Evolutionary conservation across 2,797 vertebrate genomes (phyloP).

Genomic region (Pipistrellus nathusii): DNA sequence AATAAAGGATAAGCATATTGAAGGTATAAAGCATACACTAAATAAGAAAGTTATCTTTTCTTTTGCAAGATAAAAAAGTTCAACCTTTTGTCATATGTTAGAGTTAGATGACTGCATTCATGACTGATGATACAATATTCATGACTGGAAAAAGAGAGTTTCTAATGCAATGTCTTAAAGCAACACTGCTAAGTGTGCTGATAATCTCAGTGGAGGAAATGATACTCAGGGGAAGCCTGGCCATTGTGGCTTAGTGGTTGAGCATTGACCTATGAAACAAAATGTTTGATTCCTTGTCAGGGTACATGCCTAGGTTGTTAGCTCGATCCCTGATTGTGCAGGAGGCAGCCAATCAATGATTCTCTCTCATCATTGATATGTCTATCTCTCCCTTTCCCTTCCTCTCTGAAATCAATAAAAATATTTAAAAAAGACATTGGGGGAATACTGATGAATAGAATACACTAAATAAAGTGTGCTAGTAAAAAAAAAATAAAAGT

Average conservation of each 20-base stretch:
- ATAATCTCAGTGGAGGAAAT: not conserved
- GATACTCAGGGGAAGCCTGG: not conserved
- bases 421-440: not conserved
- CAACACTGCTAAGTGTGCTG: not conserved
- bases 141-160: not conserved
- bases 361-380: too few relatives aligned
- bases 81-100: not conserved
- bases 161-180: not conserved
- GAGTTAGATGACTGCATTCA: not conserved
- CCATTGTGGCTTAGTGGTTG: too few relatives aligned
- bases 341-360: too few relatives aligned
- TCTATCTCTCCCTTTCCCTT: too few relatives aligned
- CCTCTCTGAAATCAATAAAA: too few relatives aligned
- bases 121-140: not conserved
- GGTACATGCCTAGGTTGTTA: too few relatives aligned
- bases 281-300: too few relatives aligned
- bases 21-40: not conserved
- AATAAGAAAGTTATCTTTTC: not conserved
- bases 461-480: not conserved
- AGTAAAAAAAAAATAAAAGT: not conserved
- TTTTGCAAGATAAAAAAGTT: slow-evolving; percentile 1
- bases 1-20: not conserved
- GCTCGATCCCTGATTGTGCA: too few relatives aligned
- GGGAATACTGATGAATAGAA: slow-evolving; percentile 9
- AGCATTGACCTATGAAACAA: too few relatives aligned